Evolutionary conservation across 2,113 vertebrate species (phyloP), one percentile per base, ranked within the genome.

Genomic region (Chauna torquata): DNA sequence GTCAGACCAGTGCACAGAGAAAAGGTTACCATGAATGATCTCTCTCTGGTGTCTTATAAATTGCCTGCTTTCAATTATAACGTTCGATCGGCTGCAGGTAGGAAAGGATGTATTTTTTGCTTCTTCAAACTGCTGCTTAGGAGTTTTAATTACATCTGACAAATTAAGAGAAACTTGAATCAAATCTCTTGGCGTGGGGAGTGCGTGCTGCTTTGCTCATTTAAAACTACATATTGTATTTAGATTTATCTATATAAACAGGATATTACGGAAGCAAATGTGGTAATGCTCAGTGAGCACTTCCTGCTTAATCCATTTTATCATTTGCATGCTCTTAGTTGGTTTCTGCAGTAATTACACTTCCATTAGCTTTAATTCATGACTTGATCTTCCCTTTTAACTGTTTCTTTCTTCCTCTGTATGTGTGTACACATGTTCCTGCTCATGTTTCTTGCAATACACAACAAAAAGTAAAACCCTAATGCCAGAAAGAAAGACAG

Each of bases 331-430:
- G 69, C 47, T 96, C 97, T 89, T 96, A 30, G 57, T 82, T 49
- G 91, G 80, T 54, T 97, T 91, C 83, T 45, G 4, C 12, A 16
- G 61, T 81, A 91, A 96, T 96, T 91, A 91, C 34, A 45, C 91
- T 95, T 97, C 91, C 74, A 50, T 81, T 86, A 87, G 77, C 79
- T 95, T 96, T 91, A 76, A 94, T 97, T 97, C 95, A 80, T 87
- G 72, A 90, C 55, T 47, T 50, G 68, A 64, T 88, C 80, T n/a
- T 97, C 94, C 68, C 58, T 72, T 74, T 87, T 23, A 59, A 87
- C 27, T 5, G 11, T 80, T 92, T 70, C 45, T 83, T 78, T 65
- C 30, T 68, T 75, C 38, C 45, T 16, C 49, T 9, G 2, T 52
- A 28, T 2, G 1, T 8, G 12, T 17, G 40, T n/a, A 3, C 50